These are phyloP conservation scores for Xylota segnis DNA, from an alignment of 2,888 invertebrate genomes.

Conservation along the genomic window DNA sequence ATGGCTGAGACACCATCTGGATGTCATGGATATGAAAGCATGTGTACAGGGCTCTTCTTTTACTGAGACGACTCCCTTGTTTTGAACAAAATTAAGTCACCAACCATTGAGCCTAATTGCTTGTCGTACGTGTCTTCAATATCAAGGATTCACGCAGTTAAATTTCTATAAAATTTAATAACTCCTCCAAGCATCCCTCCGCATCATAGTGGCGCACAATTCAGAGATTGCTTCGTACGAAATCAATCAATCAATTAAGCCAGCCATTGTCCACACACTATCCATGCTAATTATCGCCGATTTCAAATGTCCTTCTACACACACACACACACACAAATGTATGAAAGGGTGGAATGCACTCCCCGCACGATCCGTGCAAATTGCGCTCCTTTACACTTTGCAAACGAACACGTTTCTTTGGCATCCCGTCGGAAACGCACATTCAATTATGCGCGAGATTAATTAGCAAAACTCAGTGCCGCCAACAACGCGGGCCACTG, in stretches of 20 bases:
- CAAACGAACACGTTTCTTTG: slow-evolving; percentile 50
- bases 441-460: slow-evolving; percentile 60
- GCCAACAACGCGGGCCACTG: not conserved
- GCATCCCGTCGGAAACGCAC: slow-evolving; percentile 27
- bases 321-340: not conserved
- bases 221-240: not conserved
- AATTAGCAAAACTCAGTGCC: slow-evolving; percentile 55
- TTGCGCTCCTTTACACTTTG: not conserved
- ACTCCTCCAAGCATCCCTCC: not conserved
- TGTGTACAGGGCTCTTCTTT: no score
- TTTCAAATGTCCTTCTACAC: slow-evolving; percentile 16
- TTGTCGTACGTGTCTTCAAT: no score
- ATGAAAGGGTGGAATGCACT: no score
- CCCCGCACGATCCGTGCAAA: not conserved
- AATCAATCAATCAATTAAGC: slow-evolving; percentile 72
- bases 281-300: slow-evolving; percentile 53
- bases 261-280: slow-evolving; percentile 56
- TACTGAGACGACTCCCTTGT: no score
- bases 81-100: no score
- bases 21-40: no score
- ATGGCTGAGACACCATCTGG: no score
- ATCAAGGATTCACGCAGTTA: not conserved
- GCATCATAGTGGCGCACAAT: not conserved
- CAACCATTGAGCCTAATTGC: no score
- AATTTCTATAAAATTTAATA: not conserved